phyloP scores from a whole-genome alignment of 2,888 invertebrate species.

The Ischnus inquisitorius region DNA sequence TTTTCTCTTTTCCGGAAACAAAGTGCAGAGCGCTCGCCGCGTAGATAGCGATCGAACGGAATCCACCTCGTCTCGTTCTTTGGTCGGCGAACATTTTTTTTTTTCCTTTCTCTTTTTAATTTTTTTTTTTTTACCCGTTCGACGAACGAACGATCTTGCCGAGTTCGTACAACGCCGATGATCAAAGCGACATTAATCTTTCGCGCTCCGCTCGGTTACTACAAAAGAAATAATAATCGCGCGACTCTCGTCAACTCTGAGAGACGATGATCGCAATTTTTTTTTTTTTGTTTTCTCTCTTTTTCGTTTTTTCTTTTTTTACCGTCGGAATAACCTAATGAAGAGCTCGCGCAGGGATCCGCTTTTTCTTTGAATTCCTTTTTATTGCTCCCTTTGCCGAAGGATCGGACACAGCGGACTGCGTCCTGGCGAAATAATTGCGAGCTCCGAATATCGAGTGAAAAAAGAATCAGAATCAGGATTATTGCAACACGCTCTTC shows the following conservation, averaged over 20 bases:
- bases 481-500: too few relatives aligned
- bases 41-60: constrained; percentile 57
- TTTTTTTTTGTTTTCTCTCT: neutral
- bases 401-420: neutral
- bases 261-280: constrained; percentile 1
- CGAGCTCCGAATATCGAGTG: too few relatives aligned
- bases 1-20: constrained; percentile 56
- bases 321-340: constrained; percentile 44
- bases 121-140: constrained; percentile 9
- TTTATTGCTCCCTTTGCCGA: neutral
- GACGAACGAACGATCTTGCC: constrained; percentile 45
- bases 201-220: constrained; percentile 47
- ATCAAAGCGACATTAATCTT: constrained; percentile 73
- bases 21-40: constrained; percentile 60
- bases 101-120: neutral
- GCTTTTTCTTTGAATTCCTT: neutral
- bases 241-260: constrained; percentile 9
- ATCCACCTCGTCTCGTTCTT: constrained; percentile 35
- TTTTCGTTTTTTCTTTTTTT: constrained; percentile 35
- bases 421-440: neutral
- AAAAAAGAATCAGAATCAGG: neutral
- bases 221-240: constrained; percentile 61
- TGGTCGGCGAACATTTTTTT: constrained; percentile 45
- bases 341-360: constrained; percentile 8
- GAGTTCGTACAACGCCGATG: constrained; percentile 46